Percentiles rank a stretch among this genome's conserved stretches.
Conservation (phyloP, 2,113 vertebrate species). For the Uropsilus gracilis region DNA sequence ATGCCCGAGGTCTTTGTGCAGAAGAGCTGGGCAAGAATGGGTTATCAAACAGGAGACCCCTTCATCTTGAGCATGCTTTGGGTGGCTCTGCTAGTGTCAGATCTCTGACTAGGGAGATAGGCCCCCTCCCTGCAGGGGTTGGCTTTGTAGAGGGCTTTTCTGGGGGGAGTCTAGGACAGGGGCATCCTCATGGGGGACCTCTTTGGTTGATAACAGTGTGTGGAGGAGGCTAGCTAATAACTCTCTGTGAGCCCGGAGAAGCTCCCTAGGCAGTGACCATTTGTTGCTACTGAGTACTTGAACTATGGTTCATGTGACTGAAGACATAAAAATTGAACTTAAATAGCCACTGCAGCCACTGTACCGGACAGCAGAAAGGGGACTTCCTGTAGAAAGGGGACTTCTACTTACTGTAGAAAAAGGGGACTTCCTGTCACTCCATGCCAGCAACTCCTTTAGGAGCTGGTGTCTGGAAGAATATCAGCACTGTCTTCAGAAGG, state of each 20-base stretch:
- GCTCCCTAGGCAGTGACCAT: too few species aligned
- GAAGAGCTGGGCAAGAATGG: neutral
- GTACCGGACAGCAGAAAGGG: neutral
- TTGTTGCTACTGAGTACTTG: neutral
- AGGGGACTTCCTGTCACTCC: constrained; percentile 62
- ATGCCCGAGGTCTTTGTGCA: neutral
- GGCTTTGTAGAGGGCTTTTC: neutral
- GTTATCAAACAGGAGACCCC: neutral
- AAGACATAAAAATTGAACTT: neutral
- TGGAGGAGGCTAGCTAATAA: neutral
- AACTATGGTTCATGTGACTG: neutral
- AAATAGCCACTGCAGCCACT: neutral
- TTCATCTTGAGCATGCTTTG: neutral
- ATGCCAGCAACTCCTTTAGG: constrained; percentile 59
- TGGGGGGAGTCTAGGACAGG: neutral
- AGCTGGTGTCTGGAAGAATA: constrained; percentile 14
- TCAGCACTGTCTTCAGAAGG: constrained; percentile 70
- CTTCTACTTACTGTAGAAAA: too few species aligned
- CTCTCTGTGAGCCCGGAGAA: constrained; percentile 25
- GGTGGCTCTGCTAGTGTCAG: neutral
- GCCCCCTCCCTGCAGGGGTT: too few species aligned
- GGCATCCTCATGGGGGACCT: neutral
- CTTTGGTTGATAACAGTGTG: neutral
- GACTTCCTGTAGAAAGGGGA: constrained; percentile 62
- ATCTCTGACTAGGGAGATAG: too few species aligned